Conservation (phyloP, 2,113 vertebrate species). For the Elanoides forficatus region DNA sequence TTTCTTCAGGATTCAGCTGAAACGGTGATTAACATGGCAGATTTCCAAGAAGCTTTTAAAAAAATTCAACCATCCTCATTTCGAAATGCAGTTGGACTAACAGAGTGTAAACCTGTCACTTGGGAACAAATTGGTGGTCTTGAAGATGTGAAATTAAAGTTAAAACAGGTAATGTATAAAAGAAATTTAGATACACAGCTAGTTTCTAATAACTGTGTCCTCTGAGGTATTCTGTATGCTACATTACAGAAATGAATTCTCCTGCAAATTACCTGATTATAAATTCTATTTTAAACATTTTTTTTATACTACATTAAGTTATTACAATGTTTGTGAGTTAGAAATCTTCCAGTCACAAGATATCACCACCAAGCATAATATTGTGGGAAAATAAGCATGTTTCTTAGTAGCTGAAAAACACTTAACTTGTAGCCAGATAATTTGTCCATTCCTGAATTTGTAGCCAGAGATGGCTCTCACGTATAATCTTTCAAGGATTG, state of each 20-base stretch:
- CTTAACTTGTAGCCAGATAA: neutral
- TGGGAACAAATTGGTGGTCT: slow-evolving; percentile 97
- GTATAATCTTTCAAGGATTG: neutral
- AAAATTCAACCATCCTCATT: slow-evolving; percentile 84
- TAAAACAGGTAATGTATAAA: slow-evolving; percentile 81
- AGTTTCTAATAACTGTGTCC: neutral
- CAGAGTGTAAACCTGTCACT: slow-evolving; percentile 78
- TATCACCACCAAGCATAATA: neutral
- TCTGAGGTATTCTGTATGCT: neutral
- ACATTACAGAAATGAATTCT: neutral
- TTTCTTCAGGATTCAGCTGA: slow-evolving; percentile 70
- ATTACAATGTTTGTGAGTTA: neutral
- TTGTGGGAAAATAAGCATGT: neutral
- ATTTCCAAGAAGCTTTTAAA: slow-evolving; percentile 87
- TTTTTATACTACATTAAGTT: neutral
- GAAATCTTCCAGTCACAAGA: neutral
- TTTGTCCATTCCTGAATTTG: neutral
- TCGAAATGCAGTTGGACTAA: slow-evolving; percentile 82
- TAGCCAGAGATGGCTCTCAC: neutral
- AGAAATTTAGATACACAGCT: neutral
- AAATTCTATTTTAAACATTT: neutral
- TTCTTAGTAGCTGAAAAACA: neutral
- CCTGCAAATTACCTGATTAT: neutral
- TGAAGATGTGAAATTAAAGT: slow-evolving; percentile 87
- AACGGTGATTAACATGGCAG: slow-evolving; percentile 64